Base-by-base conservation (phyloP, 2,888 invertebrate species). In the Heterodera filipjevi region DNA sequence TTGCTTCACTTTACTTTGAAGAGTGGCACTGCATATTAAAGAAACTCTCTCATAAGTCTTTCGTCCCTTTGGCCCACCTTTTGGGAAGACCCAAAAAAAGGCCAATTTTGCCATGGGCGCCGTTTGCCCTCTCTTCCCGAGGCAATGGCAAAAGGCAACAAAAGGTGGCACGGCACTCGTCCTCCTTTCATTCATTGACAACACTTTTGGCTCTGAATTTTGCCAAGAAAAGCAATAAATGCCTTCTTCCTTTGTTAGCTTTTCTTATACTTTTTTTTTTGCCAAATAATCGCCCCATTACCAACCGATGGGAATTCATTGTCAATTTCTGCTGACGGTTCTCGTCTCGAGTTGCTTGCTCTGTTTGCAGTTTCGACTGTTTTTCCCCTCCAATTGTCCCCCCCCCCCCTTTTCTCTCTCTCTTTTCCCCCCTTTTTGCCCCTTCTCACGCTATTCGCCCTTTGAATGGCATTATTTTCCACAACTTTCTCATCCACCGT, bases 71-170 rank as follows among this genome's bases (percentile, higher is more conserved):
- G 8, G 59, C 59, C 59, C 59, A 59, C 59, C 59, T 59, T 49
- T 49, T 59, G 27, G 59, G 59, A n/a, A 5, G 27, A 59, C 27
- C 6, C 59, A 59, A 59, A 59, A 59, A 59, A 59, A 27, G 27
- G 59, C 59, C n/a, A 59, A 59, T 59, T 59, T 19, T 59, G 59
- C 59, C 59, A n/a, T 27, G 22, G 49, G 27, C 22, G 59, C 59
- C 59, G 27, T 59, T 59, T 59, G 6, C 27, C 27, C 59, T 22
- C n/a, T 27, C 16, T 49, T 22, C 19, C 53, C 3, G 5, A 53
- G 19, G 53, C n/a, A 59, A 27, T 59, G 59, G 27, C 59, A 59
- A 59, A 59, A 22, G 59, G 59, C 59, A 59, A 59, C 59, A 59
- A 59, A 59, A 59, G 59, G 59, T 59, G 59, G 59, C 59, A 59